Conservation (phyloP, 2,113 vertebrate genomes). For the Tretioscincus oriximinensis region DNA sequence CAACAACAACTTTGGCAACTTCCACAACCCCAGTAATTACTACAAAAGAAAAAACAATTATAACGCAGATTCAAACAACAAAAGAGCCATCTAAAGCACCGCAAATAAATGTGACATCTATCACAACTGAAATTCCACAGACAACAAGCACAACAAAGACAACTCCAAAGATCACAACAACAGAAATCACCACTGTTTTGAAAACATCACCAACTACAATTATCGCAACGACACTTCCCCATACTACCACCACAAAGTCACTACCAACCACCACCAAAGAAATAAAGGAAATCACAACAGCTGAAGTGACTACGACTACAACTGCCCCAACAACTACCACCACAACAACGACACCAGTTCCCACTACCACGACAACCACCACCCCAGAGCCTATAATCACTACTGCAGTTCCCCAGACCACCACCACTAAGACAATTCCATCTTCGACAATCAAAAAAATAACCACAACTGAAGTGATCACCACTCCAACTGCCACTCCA, state of each 20-base stretch:
- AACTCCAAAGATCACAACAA: fast-evolving
- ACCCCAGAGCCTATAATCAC: fast-evolving
- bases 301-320: background rate
- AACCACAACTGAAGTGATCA: background rate
- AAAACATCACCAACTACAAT: background rate
- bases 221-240: background rate
- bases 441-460: background rate
- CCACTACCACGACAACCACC: fast-evolving
- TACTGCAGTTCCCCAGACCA: background rate
- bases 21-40: background rate
- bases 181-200: background rate
- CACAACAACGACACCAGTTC: background rate
- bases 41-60: background rate
- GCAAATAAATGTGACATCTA: background rate
- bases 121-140: background rate
- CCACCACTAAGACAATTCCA: background rate
- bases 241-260: background rate
- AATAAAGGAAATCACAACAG: background rate
- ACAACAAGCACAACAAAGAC: background rate
- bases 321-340: fast-evolving
- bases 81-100: background rate
- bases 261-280: background rate
- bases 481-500: background rate
- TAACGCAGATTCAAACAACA: background rate
- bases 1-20: background rate